These are phyloP conservation scores for Stictonetta naevosa DNA, from an alignment of 2,113 vertebrate species.

Conservation along the genomic window DNA sequence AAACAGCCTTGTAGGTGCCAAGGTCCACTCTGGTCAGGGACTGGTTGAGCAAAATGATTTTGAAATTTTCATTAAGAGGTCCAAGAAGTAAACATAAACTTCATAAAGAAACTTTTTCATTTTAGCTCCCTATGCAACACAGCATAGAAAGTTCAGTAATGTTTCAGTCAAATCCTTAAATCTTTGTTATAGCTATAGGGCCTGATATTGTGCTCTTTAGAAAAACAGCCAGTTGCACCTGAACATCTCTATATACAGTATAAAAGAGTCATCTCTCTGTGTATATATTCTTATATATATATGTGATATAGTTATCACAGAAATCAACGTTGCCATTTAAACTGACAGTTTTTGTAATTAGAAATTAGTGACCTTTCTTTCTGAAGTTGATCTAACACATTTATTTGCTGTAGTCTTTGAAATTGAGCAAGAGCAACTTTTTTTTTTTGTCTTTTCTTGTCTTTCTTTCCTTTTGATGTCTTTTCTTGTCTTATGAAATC, in stretches of 20 bases:
- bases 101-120: neutral
- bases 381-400: neutral
- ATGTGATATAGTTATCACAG: neutral
- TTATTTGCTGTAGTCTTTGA: neutral
- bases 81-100: neutral
- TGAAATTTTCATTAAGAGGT: neutral
- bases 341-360: neutral
- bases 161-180: neutral
- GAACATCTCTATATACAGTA: neutral
- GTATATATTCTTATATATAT: neutral
- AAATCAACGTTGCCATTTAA: neutral
- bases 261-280: neutral
- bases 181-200: neutral
- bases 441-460: neutral
- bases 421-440: neutral
- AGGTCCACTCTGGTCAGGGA: neutral
- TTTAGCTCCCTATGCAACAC: neutral
- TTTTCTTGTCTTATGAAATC: neutral
- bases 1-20: too few species aligned
- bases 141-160: neutral
- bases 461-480: neutral
- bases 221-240: neutral
- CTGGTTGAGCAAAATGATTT: neutral
- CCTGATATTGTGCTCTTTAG: neutral
- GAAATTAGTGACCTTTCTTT: neutral